Conservation (phyloP, 2,797 vertebrate species). For the Falco rusticolus region DNA sequence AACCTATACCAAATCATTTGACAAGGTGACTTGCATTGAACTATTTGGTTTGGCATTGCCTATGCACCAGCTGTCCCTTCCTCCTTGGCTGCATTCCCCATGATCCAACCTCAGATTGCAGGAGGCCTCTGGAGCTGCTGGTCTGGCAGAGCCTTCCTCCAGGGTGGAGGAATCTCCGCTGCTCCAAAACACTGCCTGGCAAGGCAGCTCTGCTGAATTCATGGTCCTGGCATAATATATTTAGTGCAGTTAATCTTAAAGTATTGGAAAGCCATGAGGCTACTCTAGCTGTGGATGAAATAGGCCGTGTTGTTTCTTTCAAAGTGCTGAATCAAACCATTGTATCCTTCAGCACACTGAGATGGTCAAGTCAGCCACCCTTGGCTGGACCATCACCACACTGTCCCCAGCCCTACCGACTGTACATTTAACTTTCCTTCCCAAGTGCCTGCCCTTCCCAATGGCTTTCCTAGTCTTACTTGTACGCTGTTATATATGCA, state of each 20-base stretch:
- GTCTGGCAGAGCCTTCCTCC: neutral
- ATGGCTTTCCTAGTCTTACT: neutral
- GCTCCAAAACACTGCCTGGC: rapidly evolving
- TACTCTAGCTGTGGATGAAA: neutral
- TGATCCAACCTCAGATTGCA: neutral
- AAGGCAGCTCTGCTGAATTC: rapidly evolving
- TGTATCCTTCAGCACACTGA: rapidly evolving
- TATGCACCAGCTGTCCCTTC: neutral
- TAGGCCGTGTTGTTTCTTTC: neutral
- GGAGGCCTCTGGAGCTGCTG: neutral
- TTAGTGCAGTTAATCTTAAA: neutral
- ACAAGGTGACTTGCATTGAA: neutral
- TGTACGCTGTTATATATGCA: rapidly evolving
- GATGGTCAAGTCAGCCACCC: rapidly evolving
- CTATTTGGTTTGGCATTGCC: neutral
- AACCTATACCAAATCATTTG: neutral
- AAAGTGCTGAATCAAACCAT: neutral
- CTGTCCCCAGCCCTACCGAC: neutral
- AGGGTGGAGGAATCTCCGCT: rapidly evolving
- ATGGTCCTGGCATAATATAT: neutral
- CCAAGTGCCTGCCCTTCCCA: neutral
- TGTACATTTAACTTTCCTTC: neutral
- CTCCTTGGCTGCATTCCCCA: neutral
- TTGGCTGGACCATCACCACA: neutral
- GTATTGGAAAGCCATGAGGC: rapidly evolving